These are phyloP conservation scores for Drosophila yooni DNA, from an alignment of 2,888 invertebrate species.

Conservation along the genomic window DNA sequence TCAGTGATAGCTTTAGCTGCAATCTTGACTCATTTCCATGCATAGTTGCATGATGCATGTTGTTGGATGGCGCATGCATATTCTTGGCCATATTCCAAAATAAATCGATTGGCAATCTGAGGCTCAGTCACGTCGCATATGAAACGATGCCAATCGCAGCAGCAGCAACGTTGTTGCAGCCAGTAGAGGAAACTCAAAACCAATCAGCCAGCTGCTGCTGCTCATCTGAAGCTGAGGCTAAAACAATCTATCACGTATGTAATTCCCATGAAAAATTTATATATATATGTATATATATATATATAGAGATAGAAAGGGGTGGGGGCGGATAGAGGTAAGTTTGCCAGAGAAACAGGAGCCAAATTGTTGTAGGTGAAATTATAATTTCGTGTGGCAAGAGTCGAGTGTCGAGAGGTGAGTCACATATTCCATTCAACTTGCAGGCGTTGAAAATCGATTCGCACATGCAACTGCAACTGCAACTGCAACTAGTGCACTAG, in stretches of 20 bases:
- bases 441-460: slow-evolving; percentile 75
- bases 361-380: slow-evolving; percentile 80
- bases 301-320: not conserved
- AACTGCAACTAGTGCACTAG: slow-evolving; percentile 53
- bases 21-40: slow-evolving; percentile 27
- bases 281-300: slow-evolving; percentile 1
- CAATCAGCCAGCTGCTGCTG: slow-evolving; percentile 62
- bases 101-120: slow-evolving; percentile 31
- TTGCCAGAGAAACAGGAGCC: slow-evolving; percentile 67
- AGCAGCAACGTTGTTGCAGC: slow-evolving; percentile 1
- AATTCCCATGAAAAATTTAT: slow-evolving; percentile 82
- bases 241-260: slow-evolving; percentile 82
- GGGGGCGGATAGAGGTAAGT: not conserved
- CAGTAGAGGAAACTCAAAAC: slow-evolving; percentile 40
- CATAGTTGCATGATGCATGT: slow-evolving; percentile 13
- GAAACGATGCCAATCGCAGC: slow-evolving; percentile 60
- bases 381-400: slow-evolving; percentile 62
- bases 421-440: slow-evolving; percentile 48
- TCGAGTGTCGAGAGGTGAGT: slow-evolving; percentile 37
- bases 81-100: slow-evolving; percentile 27
- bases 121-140: slow-evolving; percentile 82
- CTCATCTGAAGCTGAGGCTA: slow-evolving; percentile 36
- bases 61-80: slow-evolving; percentile 3
- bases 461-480: slow-evolving; percentile 63
- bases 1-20: not conserved